Percentiles rank a stretch among this genome's conserved stretches.
Conservation (phyloP, 2,797 vertebrate genomes). For the Anguilla pacifica region DNA sequence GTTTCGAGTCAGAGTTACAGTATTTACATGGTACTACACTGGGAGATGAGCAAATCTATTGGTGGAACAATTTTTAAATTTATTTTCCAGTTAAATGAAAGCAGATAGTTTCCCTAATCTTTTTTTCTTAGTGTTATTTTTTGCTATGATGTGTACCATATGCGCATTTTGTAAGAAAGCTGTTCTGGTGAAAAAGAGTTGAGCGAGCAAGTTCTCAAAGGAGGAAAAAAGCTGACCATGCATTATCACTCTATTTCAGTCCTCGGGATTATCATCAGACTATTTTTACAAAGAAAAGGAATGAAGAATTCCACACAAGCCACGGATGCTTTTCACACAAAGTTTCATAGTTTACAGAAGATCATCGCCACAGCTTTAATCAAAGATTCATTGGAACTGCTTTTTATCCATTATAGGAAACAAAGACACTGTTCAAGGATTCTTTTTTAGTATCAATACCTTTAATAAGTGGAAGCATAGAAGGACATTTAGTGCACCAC, state of each 20-base stretch:
- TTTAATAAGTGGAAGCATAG: neutral
- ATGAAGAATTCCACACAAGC: neutral
- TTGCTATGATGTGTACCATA: neutral
- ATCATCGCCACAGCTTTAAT: neutral
- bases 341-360: neutral
- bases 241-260: constrained; percentile 14
- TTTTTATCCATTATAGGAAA: neutral
- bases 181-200: neutral
- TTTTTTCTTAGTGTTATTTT: neutral
- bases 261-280: constrained; percentile 18
- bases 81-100: neutral
- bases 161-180: neutral
- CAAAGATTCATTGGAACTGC: neutral
- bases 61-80: neutral
- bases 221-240: constrained; percentile 19
- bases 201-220: constrained; percentile 7
- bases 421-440: constrained; percentile 26
- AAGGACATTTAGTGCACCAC: constrained; percentile 33
- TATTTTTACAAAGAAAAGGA: neutral
- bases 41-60: neutral
- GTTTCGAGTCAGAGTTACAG: neutral
- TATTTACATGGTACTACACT: neutral
- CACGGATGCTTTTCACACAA: neutral
- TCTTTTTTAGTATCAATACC: constrained; percentile 24
- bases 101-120: neutral